Base-by-base conservation (phyloP, 2,888 invertebrate species). In the Carabus problematicus region DNA sequence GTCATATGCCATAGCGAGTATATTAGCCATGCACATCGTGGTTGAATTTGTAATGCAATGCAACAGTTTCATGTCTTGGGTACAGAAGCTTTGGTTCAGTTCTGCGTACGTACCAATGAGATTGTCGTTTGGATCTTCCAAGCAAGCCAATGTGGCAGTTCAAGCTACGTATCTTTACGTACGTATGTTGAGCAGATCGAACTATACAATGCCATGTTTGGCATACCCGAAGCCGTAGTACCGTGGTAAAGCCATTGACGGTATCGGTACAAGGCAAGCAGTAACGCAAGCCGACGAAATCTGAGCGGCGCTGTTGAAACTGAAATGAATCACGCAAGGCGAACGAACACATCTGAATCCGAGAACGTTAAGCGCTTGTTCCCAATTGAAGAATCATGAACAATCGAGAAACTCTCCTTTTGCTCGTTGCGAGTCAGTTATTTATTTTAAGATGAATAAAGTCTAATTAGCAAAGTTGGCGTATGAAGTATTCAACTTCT, bases 371-470 rank as follows among this genome's bases (percentile, higher is more conserved):
- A 29, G 29, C 29, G 6, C 6, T 6, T 3, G 29, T 29, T 6
- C 41, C 59, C 59, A 59, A 59, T 59, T 59, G 59, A 59, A 41
- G 59, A 59, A 59, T 59, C 59, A 59, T 59, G 59, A 59, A 59
- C 59, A 59, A 59, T 59, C 39, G 40, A 40, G 39, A 59, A 58
- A 9, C 8, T 9, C 12, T 29, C 29, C 56, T 40, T n/a, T 16
- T 12, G 29, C 56, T n/a, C 19, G 6, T 18, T 54, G 12, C 56
- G 39, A 19, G 19, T 59, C 14, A 59, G 8, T 59, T 59, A 59
- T 59, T 59, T 59, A 59, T 59, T 59, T 59, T 41, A 8, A 14
- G 14, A 59, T 59, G 59, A 59, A 59, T 14, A 40, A 41, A 14
- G 59, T 19, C 59, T 59, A 59, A 59, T 59, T 59, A 59, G 59